Evolutionary conservation across 2,797 vertebrate genomes (phyloP), one percentile per base, ranked within the genome.

Genomic region (Garrulus glandarius): DNA sequence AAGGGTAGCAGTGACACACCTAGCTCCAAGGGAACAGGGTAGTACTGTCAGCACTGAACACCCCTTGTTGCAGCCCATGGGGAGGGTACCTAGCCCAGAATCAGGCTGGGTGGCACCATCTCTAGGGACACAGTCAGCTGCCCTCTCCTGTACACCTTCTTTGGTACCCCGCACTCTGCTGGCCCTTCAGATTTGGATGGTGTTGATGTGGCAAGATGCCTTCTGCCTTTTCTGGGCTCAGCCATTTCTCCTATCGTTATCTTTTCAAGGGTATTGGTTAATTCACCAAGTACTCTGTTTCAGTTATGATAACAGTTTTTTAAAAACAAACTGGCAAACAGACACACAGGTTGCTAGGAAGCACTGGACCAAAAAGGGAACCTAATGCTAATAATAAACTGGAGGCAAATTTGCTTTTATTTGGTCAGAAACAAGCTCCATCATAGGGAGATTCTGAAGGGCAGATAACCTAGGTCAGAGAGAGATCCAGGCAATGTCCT

Each of bases 301-400:
- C 90, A 68, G 41, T 32, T 90, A 47, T 30, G 76, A 87, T 85
- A 93, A 78, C 63, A 87, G 82, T 89, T 93, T 93, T 87, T 89
- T 87, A 92, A 94, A 96, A 97, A 92, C 95, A 97, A 96, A 96
- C 94, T 92, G 91, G 75, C 94, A 97, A 95, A 92, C 93, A 97
- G 92, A 96, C 50, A 88, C 76, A 95, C 56, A 90, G 81, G 97
- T 98, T 98, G 97, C 97, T 98, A 97, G 96, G 97, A 97, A 93
- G 96, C 95, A 85, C 13, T 75, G 80, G 53, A 85, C 64, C 50
- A 59, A 72, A 88, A 95, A 92, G 69, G 59, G 61, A 59, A 36
- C 64, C 79, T 95, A 7, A 30, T 92, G 87, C 96, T 98, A 97
- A 97, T 97, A 97, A 98, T 97, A 98, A 95, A 97, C 92, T 72